Evolutionary conservation across 2,113 vertebrate genomes (phyloP), one percentile per base, ranked within the genome.

Genomic region (Lethenteron reissneri): DNA sequence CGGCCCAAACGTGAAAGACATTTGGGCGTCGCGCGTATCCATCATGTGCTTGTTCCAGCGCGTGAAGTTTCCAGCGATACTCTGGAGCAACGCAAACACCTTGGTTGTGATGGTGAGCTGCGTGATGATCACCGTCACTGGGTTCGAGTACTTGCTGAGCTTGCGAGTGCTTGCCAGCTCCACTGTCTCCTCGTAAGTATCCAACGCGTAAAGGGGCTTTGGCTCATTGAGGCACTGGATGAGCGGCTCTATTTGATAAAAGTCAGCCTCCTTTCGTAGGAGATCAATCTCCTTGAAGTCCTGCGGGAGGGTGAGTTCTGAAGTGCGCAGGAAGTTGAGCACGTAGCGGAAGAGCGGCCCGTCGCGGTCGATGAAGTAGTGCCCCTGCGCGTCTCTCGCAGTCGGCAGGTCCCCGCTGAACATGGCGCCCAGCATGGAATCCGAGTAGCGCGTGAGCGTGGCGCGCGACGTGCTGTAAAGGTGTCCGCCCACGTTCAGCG

Each of bases 11-110:
- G 94, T 99, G 77, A 99, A 99, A 57, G 92, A 97, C 74, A 99
- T 90, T 78, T 99, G 94, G 77, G 88, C 96, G 84, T 99, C 94
- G 79, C 94, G 84, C 59, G 94, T 97, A 82, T 96, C 92, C 94
- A 99, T 99, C 94, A 99, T 99, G 77, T 99, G 94, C 79, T 99
- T 99, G 75, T 95, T 96, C 94, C 94, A 97, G 80, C 95, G 96
- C 1, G 90, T 96, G 76, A 99, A 99, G 79, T 89, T 84, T 81
- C 96, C 95, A 72, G 89, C 88, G 76, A 99, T 92, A 11, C 94
- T 91, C 75, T 95, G 92, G 58, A 97, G 81, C 56, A 99, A 79
- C 0, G 89, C 83, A 3, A 95, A 91, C 58, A 96, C 91, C 79
- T 95, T 97, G 0, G 94, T 97, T 0, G 94, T 99, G 78, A 99